These are phyloP conservation scores for Trichomycterus rosablanca DNA, from an alignment of 2,113 vertebrate species.

Conservation along the genomic window DNA sequence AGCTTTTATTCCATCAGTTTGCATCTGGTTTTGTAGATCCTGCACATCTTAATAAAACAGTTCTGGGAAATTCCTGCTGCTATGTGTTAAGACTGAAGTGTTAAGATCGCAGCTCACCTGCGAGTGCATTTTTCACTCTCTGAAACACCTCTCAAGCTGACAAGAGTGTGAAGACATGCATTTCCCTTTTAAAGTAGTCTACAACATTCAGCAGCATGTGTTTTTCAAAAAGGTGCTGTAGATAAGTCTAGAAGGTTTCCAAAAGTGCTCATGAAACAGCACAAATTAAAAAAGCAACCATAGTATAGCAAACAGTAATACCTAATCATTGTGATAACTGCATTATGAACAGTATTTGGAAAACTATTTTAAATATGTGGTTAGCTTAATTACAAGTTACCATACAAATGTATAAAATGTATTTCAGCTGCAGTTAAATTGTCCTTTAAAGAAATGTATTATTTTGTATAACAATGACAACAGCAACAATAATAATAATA, in stretches of 20 bases:
- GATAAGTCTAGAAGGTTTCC: conserved; percentile 18
- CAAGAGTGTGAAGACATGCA: conserved; percentile 21
- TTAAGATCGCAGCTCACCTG: conserved; percentile 43
- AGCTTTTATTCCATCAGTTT: conserved; percentile 10
- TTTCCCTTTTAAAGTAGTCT: conserved; percentile 8
- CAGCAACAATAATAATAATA: too few species aligned
- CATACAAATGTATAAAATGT: too few species aligned
- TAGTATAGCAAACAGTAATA: too few species aligned
- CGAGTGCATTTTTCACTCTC: conserved; percentile 41
- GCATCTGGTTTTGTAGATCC: conserved; percentile 25
- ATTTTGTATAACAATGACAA: too few species aligned
- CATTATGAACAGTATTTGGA: too few species aligned
- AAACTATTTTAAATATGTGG: too few species aligned
- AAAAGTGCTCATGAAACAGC: neutral
- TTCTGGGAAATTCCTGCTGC: conserved; percentile 42
- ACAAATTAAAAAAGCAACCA: neutral
- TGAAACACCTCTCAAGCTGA: conserved; percentile 39
- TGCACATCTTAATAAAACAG: conserved; percentile 24
- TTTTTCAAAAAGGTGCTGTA: conserved; percentile 4
- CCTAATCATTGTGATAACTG: too few species aligned
- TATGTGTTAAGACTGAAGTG: conserved; percentile 38
- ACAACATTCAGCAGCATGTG: conserved; percentile 16
- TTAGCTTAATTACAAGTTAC: too few species aligned
- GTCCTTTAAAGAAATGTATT: too few species aligned
- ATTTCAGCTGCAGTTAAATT: too few species aligned